Evolutionary conservation across 1,140 invertebrate genomes (phyloP).

Genomic region (Daktulosphaira vitifoliae): DNA sequence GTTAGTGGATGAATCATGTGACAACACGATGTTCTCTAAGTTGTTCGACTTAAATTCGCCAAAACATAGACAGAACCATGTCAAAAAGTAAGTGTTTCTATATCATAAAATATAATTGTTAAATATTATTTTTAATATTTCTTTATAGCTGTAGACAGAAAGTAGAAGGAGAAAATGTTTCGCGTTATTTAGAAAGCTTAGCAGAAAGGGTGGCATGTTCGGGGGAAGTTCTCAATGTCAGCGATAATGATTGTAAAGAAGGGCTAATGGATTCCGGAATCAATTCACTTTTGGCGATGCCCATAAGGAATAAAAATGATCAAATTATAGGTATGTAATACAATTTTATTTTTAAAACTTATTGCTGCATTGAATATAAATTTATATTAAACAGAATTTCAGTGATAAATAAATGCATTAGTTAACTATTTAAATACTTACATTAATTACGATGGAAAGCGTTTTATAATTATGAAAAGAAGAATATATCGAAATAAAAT

Average conservation of each 20-base stretch:
- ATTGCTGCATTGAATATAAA: neutral
- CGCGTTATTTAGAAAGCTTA: conserved; percentile 43
- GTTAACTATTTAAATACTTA: no score
- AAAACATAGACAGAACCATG: neutral
- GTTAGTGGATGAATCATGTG: conserved; percentile 43
- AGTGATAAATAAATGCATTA: no score
- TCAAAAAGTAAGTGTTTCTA: conserved; percentile 19
- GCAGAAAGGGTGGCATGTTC: conserved; percentile 46
- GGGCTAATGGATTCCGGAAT: conserved; percentile 34
- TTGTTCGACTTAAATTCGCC: conserved; percentile 43
- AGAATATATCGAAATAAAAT: no score
- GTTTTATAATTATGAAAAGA: no score
- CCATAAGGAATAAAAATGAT: conserved; percentile 45
- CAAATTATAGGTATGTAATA: conserved; percentile 45
- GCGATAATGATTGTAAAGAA: conserved; percentile 39
- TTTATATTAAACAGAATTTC: neutral
- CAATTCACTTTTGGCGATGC: conserved; percentile 45
- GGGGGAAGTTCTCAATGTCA: conserved; percentile 46
- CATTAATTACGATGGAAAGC: no score
- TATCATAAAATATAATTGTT: no score
- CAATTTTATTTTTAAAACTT: neutral
- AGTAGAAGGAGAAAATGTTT: conserved; percentile 37
- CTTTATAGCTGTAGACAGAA: conserved; percentile 23
- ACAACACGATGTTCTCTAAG: conserved; percentile 42
- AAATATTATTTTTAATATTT: neutral